Conservation (phyloP, 2,113 vertebrate genomes). For the Castor canadensis region DNA sequence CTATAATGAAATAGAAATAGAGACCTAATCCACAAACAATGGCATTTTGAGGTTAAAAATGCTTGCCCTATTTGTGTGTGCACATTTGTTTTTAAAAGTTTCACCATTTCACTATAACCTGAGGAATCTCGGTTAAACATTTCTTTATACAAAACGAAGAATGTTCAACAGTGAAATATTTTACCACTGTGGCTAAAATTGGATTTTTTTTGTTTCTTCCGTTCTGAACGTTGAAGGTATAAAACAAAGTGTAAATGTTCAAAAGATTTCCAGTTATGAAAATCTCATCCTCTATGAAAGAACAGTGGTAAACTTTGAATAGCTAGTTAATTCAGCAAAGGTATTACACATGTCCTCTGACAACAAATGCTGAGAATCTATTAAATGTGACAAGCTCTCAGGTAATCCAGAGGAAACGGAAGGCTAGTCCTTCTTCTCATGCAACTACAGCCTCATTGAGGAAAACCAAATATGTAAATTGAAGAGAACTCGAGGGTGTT, state of each 20-base stretch:
- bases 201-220: slow-evolving; percentile 29
- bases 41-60: slow-evolving; percentile 17
- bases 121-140: slow-evolving; percentile 74
- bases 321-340: neutral
- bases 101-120: slow-evolving; percentile 57
- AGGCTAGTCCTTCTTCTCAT: neutral
- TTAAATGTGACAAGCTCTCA: neutral
- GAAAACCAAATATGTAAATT: neutral
- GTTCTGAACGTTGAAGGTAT: slow-evolving; percentile 41
- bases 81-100: slow-evolving; percentile 61
- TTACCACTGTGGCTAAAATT: slow-evolving; percentile 62
- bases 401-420: neutral
- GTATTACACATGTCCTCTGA: neutral
- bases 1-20: neutral
- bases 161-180: slow-evolving; percentile 71
- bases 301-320: neutral
- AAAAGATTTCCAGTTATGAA: slow-evolving; percentile 36
- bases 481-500: neutral
- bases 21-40: neutral
- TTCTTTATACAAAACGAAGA: slow-evolving; percentile 75
- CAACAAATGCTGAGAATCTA: neutral
- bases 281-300: neutral
- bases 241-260: slow-evolving; percentile 33
- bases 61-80: neutral
- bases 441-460: neutral